These are phyloP conservation scores for Drosophila bocqueti DNA, from an alignment of 1,140 invertebrate species.

Conservation along the genomic window DNA sequence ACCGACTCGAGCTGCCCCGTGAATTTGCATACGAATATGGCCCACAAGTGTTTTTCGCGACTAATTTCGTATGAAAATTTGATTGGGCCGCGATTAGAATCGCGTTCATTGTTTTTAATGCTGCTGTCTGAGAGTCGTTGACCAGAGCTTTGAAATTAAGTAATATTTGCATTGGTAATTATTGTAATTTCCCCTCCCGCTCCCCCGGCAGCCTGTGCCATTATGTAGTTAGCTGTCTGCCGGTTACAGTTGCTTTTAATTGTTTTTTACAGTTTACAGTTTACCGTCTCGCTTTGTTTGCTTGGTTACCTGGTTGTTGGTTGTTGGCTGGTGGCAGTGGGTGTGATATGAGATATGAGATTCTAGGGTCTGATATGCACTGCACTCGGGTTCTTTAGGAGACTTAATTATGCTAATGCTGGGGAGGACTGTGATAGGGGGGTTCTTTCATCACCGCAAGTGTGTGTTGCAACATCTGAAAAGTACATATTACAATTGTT, in stretches of 20 bases:
- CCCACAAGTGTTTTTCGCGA: conserved; percentile 68
- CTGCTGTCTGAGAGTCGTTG: conserved; percentile 32
- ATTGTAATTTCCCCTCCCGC: conserved; percentile 16
- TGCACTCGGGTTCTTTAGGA: conserved; percentile 14
- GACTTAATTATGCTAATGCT: conserved; percentile 28
- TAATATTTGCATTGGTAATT: conserved; percentile 49
- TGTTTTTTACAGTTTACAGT: conserved; percentile 49
- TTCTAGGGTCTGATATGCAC: conserved; percentile 9
- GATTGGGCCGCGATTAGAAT: conserved; percentile 73
- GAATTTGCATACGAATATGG: conserved; percentile 73
- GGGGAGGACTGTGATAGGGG: conserved; percentile 2
- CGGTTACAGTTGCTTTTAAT: conserved; percentile 46
- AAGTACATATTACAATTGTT: background rate
- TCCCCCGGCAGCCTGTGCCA: background rate
- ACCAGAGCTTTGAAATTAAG: conserved; percentile 43
- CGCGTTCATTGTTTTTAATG: conserved; percentile 66
- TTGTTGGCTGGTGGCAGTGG: conserved; percentile 25
- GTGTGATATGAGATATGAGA: conserved; percentile 56
- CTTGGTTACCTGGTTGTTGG: background rate
- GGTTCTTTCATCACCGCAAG: conserved; percentile 32
- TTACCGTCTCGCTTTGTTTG: conserved; percentile 17
- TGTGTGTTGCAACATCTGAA: conserved; percentile 25
- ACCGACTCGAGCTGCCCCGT: conserved; percentile 1
- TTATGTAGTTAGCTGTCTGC: conserved; percentile 31
- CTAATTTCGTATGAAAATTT: conserved; percentile 78